Base-by-base conservation (phyloP, 2,113 vertebrate species). In the Cervus canadensis region DNA sequence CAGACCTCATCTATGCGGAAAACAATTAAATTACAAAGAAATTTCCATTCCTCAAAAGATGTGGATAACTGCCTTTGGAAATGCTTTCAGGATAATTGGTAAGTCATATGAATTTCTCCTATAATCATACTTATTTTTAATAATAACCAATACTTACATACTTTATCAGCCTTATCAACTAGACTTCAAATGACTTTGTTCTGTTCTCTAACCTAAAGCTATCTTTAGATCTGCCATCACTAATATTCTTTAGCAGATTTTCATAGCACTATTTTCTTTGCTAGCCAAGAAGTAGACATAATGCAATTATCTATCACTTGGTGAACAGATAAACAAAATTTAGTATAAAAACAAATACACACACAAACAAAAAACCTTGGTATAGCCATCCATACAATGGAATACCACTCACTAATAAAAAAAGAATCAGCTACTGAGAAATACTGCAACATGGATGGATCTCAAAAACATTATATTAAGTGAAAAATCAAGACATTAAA, bases 1-100 rank as follows among this genome's bases (percentile, higher is more conserved):
- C 54, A 89, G 36, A 81, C 71, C 25, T 82, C 21, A 84, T 59
- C 64, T 76, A 40, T 12, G n/a, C 14, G 40, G 64, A 95, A 76
- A 90, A 95, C 67, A 91, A 90, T 82, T 94, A 85, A 74, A 62
- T 88, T 19, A 84, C 78, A 96, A 84, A 91, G 19, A 95, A 28
- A 30, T 25, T 83, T 7, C 16, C 81, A 71, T 62, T 92, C 50
- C 54, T 81, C 43, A 91, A 94, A 92, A 93, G 23, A 90, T 36
- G n/a, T 84, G 74, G 43, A 36, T 52, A 92, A 79, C 33, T 95
- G 21, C 10, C 48, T 93, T 93, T 89, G 19, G 13, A 95, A 95
- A 96, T 87, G 23, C 5, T 57, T 94, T 76, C 33, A 90, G 52
- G 90, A 96, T 16, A 93, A 83, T 0, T 82, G 67, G 26, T 21